Percentiles rank a stretch among this genome's conserved stretches.
phyloP scores from a whole-genome alignment of 2,888 invertebrate species.

The Athalia circularis region DNA sequence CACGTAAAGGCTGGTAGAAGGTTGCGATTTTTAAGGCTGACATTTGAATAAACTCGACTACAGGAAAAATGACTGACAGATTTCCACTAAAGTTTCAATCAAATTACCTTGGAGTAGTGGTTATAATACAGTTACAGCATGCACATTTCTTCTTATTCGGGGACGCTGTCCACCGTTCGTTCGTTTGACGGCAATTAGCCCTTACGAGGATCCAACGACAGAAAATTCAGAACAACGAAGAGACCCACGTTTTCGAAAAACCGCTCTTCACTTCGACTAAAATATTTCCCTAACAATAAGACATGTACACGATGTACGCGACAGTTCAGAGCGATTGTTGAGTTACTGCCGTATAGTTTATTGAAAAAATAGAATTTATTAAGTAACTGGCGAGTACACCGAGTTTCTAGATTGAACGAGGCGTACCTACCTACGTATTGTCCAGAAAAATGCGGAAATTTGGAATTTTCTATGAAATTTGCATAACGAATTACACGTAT shows the following conservation, averaged over 20 bases:
- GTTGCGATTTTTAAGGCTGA: slow-evolving; percentile 24
- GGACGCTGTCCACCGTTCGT: neutral
- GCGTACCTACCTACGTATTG: no score
- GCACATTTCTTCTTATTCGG: neutral
- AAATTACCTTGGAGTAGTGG: slow-evolving; percentile 13
- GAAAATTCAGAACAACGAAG: neutral
- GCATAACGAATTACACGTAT: neutral
- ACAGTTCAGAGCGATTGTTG: no score
- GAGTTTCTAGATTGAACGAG: no score
- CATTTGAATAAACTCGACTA: slow-evolving; percentile 12
- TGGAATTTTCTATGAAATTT: neutral
- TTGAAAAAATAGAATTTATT: neutral
- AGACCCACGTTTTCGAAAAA: slow-evolving; percentile 4
- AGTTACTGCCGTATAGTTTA: neutral
- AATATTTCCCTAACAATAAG: neutral
- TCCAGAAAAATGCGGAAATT: neutral
- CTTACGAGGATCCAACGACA: neutral
- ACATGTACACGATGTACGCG: no score
- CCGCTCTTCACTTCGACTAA: neutral
- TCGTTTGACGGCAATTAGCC: neutral
- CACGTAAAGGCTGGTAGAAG: slow-evolving; percentile 25
- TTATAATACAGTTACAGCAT: neutral
- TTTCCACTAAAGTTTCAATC: slow-evolving; percentile 31
- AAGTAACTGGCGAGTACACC: neutral
- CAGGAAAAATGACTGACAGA: slow-evolving; percentile 15